phyloP scores from a whole-genome alignment of 2,113 vertebrate species.

The Ammodytes dubius region DNA sequence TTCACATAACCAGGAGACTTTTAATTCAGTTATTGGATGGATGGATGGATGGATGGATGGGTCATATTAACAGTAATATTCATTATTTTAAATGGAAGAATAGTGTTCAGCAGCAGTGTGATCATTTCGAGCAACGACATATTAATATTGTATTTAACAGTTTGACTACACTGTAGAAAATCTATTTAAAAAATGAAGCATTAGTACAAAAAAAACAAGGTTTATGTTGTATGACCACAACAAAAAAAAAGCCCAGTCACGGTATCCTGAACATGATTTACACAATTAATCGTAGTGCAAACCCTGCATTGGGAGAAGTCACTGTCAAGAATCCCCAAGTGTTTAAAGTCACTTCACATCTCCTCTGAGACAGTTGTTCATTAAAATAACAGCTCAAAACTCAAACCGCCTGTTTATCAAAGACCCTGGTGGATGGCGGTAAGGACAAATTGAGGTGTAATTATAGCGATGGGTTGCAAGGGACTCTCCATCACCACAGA shows the following conservation, averaged over 20 bases:
- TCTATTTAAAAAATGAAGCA: not conserved
- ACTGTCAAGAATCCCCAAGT: conserved; percentile 44
- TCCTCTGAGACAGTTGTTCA: conserved; percentile 58
- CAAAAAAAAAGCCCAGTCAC: conserved; percentile 22
- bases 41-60: too few species aligned
- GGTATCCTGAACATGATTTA: conserved; percentile 24
- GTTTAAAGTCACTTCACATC: conserved; percentile 63
- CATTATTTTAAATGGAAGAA: not conserved
- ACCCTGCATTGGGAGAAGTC: conserved; percentile 21
- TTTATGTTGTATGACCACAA: not conserved
- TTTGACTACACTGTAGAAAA: not conserved
- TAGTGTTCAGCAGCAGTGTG: not conserved
- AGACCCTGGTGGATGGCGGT: conserved; percentile 19
- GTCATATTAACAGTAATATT: not conserved
- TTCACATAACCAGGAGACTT: not conserved
- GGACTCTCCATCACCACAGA: conserved; percentile 55
- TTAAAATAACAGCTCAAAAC: conserved; percentile 63
- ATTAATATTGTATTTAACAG: not conserved
- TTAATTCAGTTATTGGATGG: not conserved
- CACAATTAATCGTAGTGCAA: conserved; percentile 39
- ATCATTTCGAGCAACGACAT: not conserved
- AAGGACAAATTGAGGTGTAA: conserved; percentile 69
- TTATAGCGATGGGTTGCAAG: conserved; percentile 61
- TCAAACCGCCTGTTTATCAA: conserved; percentile 66
- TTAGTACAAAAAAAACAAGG: not conserved